Percentiles rank a stretch among this genome's conserved stretches.
Conservation (phyloP, 2,113 vertebrate species). For the Anser brachyrhynchus region DNA sequence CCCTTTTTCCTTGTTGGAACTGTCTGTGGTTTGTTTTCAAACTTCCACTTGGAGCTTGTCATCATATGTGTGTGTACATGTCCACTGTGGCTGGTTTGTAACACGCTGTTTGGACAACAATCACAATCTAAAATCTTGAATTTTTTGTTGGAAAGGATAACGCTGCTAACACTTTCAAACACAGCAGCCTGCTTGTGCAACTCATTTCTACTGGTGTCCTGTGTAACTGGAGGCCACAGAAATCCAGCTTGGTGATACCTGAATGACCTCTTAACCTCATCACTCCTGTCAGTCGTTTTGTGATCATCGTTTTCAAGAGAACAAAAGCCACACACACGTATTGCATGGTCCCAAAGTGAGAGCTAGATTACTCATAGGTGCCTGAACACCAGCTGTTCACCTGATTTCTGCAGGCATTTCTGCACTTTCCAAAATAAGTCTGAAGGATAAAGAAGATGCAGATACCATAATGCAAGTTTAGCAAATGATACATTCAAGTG, state of each 20-base stretch:
- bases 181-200: neutral
- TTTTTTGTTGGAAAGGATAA: neutral
- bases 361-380: neutral
- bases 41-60: fast-evolving
- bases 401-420: neutral
- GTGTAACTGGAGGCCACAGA: fast-evolving
- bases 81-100: fast-evolving
- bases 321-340: fast-evolving
- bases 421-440: neutral
- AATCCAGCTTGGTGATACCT: fast-evolving
- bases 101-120: fast-evolving
- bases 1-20: no score
- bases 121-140: neutral
- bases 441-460: neutral
- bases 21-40: fast-evolving
- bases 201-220: fast-evolving
- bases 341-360: neutral
- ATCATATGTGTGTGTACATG: fast-evolving
- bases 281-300: no score
- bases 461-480: neutral
- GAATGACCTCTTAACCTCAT: fast-evolving
- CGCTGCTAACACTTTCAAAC: neutral
- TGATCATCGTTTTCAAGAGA: neutral
- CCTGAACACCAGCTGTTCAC: neutral
- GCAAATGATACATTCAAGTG: neutral